Conservation (phyloP, 2,888 invertebrate species). For the Helobdella robusta region DNA sequence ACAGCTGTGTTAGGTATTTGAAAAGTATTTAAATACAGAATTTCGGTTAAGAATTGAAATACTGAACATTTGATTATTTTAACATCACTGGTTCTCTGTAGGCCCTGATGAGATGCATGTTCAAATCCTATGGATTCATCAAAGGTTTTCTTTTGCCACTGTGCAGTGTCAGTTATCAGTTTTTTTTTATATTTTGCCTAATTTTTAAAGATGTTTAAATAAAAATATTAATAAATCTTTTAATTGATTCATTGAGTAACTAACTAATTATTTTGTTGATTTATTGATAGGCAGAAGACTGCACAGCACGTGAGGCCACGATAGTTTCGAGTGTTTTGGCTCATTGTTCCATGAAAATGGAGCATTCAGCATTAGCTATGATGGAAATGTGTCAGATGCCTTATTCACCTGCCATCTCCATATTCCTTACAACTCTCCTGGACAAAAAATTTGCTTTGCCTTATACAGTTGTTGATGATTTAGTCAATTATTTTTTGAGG, state of each 20-base stretch:
- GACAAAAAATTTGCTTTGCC: conserved; percentile 92
- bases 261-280: too few relatives aligned
- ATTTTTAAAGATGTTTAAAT: too few relatives aligned
- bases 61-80: too few relatives aligned
- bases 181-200: too few relatives aligned
- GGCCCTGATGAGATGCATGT: conserved; percentile 54
- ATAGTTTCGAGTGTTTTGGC: conserved; percentile 84
- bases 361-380: conserved; percentile 89
- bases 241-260: too few relatives aligned
- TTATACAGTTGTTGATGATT: conserved; percentile 84
- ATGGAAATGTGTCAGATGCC: conserved; percentile 94
- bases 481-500: conserved; percentile 86
- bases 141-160: conserved; percentile 67
- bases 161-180: too few relatives aligned
- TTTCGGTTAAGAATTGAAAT: too few relatives aligned
- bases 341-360: conserved; percentile 80
- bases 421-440: conserved; percentile 81
- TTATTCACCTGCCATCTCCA: conserved; percentile 74
- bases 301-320: conserved; percentile 63
- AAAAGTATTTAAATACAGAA: too few relatives aligned
- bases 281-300: conserved; percentile 50
- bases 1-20: too few relatives aligned
- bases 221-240: too few relatives aligned
- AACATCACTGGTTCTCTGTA: too few relatives aligned
- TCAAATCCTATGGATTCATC: conserved; percentile 96